Conservation (phyloP, 2,797 vertebrate genomes). For the Lagodon rhomboides region DNA sequence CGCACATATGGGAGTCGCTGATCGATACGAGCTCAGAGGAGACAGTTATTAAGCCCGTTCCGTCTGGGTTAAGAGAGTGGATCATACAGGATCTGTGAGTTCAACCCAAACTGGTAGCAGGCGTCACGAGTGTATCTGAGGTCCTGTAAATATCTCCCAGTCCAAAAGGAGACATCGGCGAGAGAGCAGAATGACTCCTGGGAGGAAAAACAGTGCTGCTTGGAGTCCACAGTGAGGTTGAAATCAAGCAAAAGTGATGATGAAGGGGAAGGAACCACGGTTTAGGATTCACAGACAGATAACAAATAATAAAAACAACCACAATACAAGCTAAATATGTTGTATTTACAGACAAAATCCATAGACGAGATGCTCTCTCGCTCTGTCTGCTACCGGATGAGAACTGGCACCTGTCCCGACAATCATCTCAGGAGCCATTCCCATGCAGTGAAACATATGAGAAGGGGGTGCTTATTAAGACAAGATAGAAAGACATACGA, state of each 20-base stretch:
- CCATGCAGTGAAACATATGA: constrained; percentile 38
- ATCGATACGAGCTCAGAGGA: constrained; percentile 40
- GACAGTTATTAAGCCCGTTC: constrained; percentile 21
- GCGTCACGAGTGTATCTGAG: constrained; percentile 23
- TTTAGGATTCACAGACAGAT: constrained; percentile 79
- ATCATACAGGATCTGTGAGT: constrained; percentile 52
- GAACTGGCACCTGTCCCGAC: constrained; percentile 43
- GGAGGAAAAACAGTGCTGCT: constrained; percentile 52
- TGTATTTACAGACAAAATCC: constrained; percentile 80
- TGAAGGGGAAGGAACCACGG: constrained; percentile 57
- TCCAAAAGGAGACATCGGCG: constrained; percentile 39
- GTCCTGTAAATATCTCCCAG: constrained; percentile 35
- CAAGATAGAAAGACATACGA: constrained; percentile 41
- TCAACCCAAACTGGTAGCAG: constrained; percentile 39
- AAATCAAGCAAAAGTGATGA: constrained; percentile 52
- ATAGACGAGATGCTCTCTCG: constrained; percentile 51
- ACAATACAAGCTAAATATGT: constrained; percentile 76
- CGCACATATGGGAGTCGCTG: not conserved
- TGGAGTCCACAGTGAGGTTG: constrained; percentile 51
- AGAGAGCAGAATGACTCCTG: constrained; percentile 48
- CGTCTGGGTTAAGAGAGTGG: constrained; percentile 41
- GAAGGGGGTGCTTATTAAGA: constrained; percentile 53
- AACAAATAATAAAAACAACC: constrained; percentile 80
- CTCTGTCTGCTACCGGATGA: constrained; percentile 40
- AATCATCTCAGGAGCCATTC: constrained; percentile 43